Evolutionary conservation across 1,140 invertebrate species (phyloP), one percentile per base, ranked within the genome.

Genomic region (Hylaeus anthracinus): DNA sequence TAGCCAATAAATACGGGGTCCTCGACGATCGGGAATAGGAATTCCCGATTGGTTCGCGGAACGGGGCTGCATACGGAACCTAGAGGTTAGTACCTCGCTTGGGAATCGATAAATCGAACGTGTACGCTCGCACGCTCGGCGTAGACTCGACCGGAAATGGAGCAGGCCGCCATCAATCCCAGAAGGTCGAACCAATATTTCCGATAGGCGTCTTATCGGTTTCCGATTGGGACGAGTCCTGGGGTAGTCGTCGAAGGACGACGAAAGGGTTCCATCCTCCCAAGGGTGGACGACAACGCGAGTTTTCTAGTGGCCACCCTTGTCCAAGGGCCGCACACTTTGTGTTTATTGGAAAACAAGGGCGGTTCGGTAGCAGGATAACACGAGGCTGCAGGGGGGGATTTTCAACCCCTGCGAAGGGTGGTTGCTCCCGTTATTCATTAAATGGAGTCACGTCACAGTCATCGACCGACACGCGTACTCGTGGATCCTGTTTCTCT

Each of bases 331-430:
- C 26, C 67, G 72, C 51, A 86, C 79, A 86, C 89, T 91, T 92
- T 90, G 90, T 92, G 90, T 92, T 93, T 93, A 93, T 93, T 92
- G 92, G 92, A 93, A 92, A 93, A 93, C 92, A 92, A 93, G 91
- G 92, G 91, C 90, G 90, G 90, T 92, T 91, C 80, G 88, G 89
- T 93, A 93, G 79, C 90, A 92, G 92, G 92, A 56, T 84, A 89
- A 72, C 91, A 93, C 84, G 91, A 90, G 72, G 72, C 45, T 60
- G 55, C 72, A 80, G 86, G 70, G 76, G 78, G 87, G 90, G 45
- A 86, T 85, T 88, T 88, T 83, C 88, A 91, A 87, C 91, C 91
- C 91, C 87, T 83, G 72, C 75, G 56, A 10, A 85, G 90, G 86
- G 86, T 85, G 83, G 86, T 83, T 82, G 83, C 53, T 60, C 64